Percentiles rank a stretch among this genome's conserved stretches.
Conservation (phyloP, 2,888 invertebrate species). For the Synanthedon andrenaeformis region DNA sequence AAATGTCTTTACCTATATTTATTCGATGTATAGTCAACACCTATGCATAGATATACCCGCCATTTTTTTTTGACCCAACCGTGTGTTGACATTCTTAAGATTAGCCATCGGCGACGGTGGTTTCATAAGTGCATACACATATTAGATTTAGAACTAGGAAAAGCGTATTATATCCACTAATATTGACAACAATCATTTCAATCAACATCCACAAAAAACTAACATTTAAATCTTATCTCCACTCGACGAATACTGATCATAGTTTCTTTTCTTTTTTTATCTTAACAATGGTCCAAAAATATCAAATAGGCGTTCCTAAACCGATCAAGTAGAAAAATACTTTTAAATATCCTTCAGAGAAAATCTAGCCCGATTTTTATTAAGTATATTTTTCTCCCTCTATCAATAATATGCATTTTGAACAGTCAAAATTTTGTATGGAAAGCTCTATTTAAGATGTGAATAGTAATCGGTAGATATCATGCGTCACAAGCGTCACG, state of each 20-base stretch:
- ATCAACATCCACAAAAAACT: conserved; percentile 48
- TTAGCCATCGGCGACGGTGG: no score
- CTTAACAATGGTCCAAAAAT: conserved; percentile 71
- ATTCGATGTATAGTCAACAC: no score
- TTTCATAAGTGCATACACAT: conserved; percentile 26
- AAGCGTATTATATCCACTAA: conserved; percentile 38
- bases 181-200: conserved; percentile 36
- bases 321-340: conserved; percentile 69
- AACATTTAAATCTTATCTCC: conserved; percentile 20
- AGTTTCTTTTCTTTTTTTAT: conserved; percentile 26
- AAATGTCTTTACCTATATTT: no score
- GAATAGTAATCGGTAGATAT: no score
- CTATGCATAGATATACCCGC: no score
- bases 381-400: conserved; percentile 26
- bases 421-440: no score
- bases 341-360: conserved; percentile 55
- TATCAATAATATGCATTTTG: conserved; percentile 20
- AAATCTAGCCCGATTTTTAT: conserved; percentile 41
- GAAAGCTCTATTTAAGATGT: no score
- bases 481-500: no score
- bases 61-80: no score
- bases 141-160: conserved; percentile 32
- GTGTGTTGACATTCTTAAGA: no score
- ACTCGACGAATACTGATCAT: conserved; percentile 53
- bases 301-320: conserved; percentile 65